These are phyloP conservation scores for Cossypha niveicapilla DNA, from an alignment of 2,797 vertebrate species.

Conservation along the genomic window DNA sequence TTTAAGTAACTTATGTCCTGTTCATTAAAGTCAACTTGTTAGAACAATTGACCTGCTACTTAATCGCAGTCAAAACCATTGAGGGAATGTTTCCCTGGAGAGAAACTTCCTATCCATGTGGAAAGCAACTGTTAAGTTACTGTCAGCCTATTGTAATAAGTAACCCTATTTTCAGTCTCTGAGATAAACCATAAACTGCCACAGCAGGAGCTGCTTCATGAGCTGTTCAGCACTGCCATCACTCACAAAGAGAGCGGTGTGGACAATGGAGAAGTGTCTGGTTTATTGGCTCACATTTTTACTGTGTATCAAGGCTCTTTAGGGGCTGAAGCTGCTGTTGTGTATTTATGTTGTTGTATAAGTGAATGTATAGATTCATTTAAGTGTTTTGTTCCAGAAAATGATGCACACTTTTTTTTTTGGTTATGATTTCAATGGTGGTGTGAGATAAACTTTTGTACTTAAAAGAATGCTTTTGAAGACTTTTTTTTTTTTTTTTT, in stretches of 20 bases:
- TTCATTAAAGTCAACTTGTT: not conserved
- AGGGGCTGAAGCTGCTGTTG: not conserved
- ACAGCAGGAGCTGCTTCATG: conserved; percentile 3
- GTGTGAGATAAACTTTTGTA: not conserved
- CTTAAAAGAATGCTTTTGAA: not conserved
- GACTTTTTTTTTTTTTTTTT: not conserved
- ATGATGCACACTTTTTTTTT: not conserved
- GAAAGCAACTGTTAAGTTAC: not conserved
- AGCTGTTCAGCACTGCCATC: not conserved
- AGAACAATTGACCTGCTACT: not conserved
- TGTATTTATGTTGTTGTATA: not conserved
- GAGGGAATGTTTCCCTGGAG: not conserved
- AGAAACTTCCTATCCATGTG: not conserved
- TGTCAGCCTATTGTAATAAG: not conserved
- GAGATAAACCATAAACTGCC: conserved; percentile 10
- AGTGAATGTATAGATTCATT: not conserved
- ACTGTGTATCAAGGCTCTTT: not conserved
- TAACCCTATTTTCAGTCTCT: not conserved
- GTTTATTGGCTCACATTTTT: not conserved
- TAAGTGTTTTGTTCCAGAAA: not conserved
- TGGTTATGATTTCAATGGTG: not conserved
- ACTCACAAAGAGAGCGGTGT: not conserved
- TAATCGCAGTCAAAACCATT: not conserved
- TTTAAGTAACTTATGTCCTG: not conserved
- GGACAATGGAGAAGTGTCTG: not conserved